These are phyloP conservation scores for Pelecanoides urinatrix DNA, from an alignment of 2,113 vertebrate genomes.

Conservation along the genomic window DNA sequence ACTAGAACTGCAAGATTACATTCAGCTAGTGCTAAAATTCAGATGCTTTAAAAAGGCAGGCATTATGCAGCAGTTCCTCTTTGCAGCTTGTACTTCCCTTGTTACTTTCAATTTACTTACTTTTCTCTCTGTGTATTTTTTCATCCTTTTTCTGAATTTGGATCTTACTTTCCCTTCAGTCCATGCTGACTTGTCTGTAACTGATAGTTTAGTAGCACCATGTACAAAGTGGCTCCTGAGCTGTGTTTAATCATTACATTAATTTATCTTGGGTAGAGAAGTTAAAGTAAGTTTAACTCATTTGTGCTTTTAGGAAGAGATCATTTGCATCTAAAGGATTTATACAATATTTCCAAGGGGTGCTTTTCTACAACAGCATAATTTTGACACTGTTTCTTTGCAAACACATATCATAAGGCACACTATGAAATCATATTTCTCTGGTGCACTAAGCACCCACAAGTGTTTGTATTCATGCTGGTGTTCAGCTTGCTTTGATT, in stretches of 20 bases:
- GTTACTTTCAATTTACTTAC: not conserved
- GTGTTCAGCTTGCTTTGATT: not conserved
- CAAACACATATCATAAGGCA: not conserved
- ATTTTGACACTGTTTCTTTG: not conserved
- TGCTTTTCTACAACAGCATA: not conserved
- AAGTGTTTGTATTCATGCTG: not conserved
- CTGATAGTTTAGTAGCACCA: not conserved
- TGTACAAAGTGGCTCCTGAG: not conserved
- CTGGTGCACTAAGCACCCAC: not conserved
- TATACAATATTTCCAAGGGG: not conserved
- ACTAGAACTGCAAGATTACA: not conserved
- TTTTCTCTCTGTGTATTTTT: not conserved
- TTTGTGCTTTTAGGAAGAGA: not conserved
- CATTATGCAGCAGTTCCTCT: not conserved
- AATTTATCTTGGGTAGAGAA: not conserved
- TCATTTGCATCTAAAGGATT: not conserved
- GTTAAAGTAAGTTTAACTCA: not conserved
- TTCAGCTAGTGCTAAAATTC: not conserved
- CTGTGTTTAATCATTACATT: not conserved
- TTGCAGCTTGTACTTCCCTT: not conserved
- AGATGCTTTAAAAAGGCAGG: not conserved
- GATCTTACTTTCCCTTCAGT: not conserved
- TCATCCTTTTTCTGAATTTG: not conserved
- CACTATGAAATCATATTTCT: not conserved
- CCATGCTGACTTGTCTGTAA: not conserved